These are phyloP conservation scores for Diarsia mendica DNA, from an alignment of 2,888 invertebrate genomes.

Conservation along the genomic window DNA sequence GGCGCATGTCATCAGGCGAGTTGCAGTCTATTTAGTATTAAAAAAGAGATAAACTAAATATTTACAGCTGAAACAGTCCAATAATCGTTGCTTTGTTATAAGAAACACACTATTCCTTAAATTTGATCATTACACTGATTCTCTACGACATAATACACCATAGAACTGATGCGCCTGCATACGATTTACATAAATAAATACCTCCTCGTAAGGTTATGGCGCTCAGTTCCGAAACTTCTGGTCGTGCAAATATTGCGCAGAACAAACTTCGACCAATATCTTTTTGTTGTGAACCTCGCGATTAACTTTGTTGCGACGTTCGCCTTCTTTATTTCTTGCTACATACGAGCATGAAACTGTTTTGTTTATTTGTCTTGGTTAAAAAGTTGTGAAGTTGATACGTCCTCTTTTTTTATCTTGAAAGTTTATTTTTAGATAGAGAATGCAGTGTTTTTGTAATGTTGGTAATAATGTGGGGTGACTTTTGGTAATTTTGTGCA, in stretches of 20 bases:
- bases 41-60: too few relatives aligned
- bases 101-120: neutral
- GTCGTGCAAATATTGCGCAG: conserved; percentile 39
- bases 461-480: neutral
- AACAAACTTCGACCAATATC: conserved; percentile 49
- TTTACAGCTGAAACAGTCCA: neutral
- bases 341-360: conserved; percentile 30
- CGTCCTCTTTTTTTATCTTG: conserved; percentile 24
- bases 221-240: conserved; percentile 29
- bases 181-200: conserved; percentile 28
- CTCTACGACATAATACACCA: neutral
- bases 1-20: too few relatives aligned
- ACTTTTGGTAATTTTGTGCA: too few relatives aligned
- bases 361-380: conserved; percentile 34
- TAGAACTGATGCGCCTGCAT: neutral
- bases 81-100: neutral
- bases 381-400: conserved; percentile 29
- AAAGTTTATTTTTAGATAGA: conserved; percentile 14
- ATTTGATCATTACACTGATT: neutral
- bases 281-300: conserved; percentile 52
- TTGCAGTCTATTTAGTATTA: too few relatives aligned
- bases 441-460: neutral
- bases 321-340: conserved; percentile 43
- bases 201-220: conserved; percentile 5
- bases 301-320: conserved; percentile 58